phyloP scores from a whole-genome alignment of 2,113 vertebrate genomes.

The Excalfactoria chinensis region DNA sequence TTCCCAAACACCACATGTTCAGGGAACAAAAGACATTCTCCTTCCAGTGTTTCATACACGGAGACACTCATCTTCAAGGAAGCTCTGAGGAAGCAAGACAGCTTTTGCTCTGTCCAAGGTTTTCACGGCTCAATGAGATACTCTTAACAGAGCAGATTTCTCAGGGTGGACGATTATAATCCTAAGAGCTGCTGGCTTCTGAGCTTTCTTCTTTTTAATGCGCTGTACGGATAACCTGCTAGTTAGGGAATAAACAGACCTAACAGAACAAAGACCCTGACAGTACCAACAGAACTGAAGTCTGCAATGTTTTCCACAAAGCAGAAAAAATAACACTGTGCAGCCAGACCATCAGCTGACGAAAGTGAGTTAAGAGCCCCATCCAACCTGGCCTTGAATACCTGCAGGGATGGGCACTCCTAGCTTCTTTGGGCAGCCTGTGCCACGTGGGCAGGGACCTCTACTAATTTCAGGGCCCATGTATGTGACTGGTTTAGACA shows the following conservation, averaged over 20 bases:
- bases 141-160: neutral
- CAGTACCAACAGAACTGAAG: accelerated
- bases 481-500: neutral
- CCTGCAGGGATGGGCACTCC: no score
- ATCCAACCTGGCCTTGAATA: no score
- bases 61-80: neutral
- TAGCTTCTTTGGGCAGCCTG: no score
- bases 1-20: neutral
- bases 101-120: neutral
- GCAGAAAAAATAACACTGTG: neutral
- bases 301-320: neutral
- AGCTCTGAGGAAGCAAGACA: neutral
- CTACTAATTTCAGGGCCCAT: neutral
- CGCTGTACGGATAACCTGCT: neutral
- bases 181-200: neutral
- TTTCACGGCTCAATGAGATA: neutral
- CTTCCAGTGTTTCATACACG: neutral
- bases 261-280: neutral
- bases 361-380: neutral
- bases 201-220: neutral
- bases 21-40: neutral
- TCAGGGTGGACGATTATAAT: neutral
- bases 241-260: neutral
- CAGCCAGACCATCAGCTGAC: neutral
- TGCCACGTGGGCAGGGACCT: neutral